Evolutionary conservation across 2,113 vertebrate genomes (phyloP).

Genomic region (Oxyruncus cristatus): DNA sequence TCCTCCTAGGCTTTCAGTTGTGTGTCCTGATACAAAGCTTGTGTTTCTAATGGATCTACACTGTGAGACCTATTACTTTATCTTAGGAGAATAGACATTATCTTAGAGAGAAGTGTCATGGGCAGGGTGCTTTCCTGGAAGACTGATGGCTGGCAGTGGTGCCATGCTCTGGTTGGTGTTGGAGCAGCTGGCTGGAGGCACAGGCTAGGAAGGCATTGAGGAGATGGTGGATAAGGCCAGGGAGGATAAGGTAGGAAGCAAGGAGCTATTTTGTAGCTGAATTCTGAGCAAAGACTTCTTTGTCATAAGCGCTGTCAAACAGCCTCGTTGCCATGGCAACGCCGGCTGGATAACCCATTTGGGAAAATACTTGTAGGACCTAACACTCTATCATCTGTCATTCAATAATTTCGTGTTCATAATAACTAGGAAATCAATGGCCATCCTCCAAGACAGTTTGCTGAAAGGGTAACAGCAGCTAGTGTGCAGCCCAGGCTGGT

Average conservation of each 20-base stretch:
- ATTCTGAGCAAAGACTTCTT: conserved; percentile 78
- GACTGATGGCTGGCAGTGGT: conserved; percentile 19
- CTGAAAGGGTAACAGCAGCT: conserved; percentile 59
- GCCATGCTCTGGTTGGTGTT: not conserved
- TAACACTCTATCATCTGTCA: conserved; percentile 88
- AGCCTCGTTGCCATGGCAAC: conserved; percentile 80
- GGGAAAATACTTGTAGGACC: conserved; percentile 82
- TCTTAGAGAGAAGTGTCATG: conserved; percentile 34
- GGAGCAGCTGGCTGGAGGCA: not conserved
- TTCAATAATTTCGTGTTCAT: conserved; percentile 91
- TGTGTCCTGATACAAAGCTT: conserved; percentile 75
- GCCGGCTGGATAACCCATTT: conserved; percentile 75
- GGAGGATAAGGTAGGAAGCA: conserved; percentile 13
- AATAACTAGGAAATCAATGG: conserved; percentile 90
- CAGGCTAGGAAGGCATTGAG: not conserved
- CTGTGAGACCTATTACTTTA: conserved; percentile 69
- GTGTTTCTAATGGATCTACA: conserved; percentile 52
- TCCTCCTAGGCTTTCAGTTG: conserved; percentile 70
- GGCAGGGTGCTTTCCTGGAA: not conserved
- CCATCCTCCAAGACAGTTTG: conserved; percentile 78
- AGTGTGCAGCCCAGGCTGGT: not conserved
- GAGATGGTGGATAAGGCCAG: not conserved
- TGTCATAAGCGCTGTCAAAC: conserved; percentile 83
- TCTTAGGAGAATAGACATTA: conserved; percentile 69
- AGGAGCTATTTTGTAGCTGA: conserved; percentile 76